Conservation (phyloP, 2,888 invertebrate genomes). For the Petrolisthes manimaculis region DNA sequence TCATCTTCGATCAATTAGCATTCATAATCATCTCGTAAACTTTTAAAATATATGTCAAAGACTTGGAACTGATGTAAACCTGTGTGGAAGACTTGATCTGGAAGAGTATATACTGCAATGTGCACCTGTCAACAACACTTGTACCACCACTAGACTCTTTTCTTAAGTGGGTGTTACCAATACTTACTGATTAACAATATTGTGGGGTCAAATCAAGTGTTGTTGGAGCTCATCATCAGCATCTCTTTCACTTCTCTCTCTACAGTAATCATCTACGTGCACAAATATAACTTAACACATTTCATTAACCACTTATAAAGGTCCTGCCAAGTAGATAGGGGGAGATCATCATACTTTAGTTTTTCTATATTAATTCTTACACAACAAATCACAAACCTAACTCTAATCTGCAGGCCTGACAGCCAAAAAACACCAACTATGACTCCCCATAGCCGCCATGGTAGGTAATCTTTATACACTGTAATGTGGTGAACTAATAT, state of each 20-base stretch:
- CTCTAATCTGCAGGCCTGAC: constrained; percentile 28
- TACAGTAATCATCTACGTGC: constrained; percentile 41
- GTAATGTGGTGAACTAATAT: constrained; percentile 43
- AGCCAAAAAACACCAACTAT: constrained; percentile 32
- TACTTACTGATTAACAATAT: neutral
- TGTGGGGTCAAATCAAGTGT: neutral
- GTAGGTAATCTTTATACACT: constrained; percentile 55
- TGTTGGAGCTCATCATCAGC: neutral
- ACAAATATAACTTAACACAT: constrained; percentile 53
- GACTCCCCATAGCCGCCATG: constrained; percentile 65
- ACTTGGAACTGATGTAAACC: neutral
- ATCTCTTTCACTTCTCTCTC: constrained; percentile 8
- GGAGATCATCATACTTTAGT: constrained; percentile 54
- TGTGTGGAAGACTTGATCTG: constrained; percentile 30
- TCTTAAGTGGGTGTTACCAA: neutral
- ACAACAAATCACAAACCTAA: constrained; percentile 39
- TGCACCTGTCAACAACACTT: constrained; percentile 10
- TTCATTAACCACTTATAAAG: constrained; percentile 41
- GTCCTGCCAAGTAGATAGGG: constrained; percentile 65
- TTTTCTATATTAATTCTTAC: constrained; percentile 22
- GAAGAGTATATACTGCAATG: constrained; percentile 10
- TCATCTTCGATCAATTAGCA: neutral
- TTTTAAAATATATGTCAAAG: neutral
- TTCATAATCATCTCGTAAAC: neutral
- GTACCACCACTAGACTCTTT: neutral